Evolutionary conservation across 2,797 vertebrate species (phyloP).

Genomic region (Nasua narica): DNA sequence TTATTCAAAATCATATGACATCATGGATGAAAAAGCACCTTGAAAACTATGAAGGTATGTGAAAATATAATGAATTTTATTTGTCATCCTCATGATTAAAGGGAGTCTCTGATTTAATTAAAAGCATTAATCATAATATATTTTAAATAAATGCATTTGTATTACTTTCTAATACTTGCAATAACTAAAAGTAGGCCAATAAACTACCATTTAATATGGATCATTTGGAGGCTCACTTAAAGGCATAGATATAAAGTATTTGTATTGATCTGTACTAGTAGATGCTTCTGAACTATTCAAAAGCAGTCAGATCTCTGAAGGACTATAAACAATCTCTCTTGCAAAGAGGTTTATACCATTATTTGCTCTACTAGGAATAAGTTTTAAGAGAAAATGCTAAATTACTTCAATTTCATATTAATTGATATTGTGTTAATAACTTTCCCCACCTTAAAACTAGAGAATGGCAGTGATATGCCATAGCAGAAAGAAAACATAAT

Average conservation of each 20-base stretch:
- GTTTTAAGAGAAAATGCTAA: neutral
- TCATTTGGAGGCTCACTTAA: conserved; percentile 4
- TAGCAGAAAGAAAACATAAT: neutral
- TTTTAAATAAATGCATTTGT: conserved; percentile 23
- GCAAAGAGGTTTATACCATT: conserved; percentile 1
- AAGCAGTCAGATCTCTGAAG: neutral
- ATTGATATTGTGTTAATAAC: neutral
- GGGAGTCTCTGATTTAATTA: conserved; percentile 13
- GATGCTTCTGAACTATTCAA: neutral
- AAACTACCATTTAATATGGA: neutral
- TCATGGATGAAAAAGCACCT: neutral
- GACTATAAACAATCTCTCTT: neutral
- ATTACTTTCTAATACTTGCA: conserved; percentile 4
- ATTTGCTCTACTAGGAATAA: conserved; percentile 8
- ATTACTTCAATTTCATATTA: conserved; percentile 6
- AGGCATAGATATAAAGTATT: neutral
- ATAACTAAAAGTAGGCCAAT: neutral
- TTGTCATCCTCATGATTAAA: conserved; percentile 12
- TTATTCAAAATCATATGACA: neutral
- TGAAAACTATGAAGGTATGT: neutral
- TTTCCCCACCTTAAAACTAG: neutral
- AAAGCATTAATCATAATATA: conserved; percentile 16
- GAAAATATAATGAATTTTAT: neutral
- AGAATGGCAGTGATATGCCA: neutral
- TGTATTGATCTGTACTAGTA: neutral